A percentile compares a stretch with the other conserved stretches of the same genome.
Conservation (phyloP, 2,888 invertebrate genomes). For the Oscheius myriophilus region DNA sequence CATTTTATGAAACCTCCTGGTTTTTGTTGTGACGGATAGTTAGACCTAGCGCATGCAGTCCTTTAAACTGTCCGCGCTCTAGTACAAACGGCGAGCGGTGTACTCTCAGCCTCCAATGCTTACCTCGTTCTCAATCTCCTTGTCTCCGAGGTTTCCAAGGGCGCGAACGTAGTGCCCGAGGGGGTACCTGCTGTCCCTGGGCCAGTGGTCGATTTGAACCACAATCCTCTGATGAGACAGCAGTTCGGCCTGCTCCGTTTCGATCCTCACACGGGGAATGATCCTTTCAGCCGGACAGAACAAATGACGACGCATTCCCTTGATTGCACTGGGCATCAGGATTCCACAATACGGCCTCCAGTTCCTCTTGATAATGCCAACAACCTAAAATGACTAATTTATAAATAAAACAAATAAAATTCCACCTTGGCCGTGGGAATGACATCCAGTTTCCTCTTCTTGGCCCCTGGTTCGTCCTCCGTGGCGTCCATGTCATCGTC, state of each 20-base stretch:
- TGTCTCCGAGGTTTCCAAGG: constrained; percentile 90
- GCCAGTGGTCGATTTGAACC: constrained; percentile 96
- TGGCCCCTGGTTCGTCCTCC: constrained; percentile 45
- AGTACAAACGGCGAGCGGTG: too few species aligned
- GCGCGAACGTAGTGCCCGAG: constrained; percentile 90
- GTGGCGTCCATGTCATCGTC: constrained; percentile 54
- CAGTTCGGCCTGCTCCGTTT: constrained; percentile 76
- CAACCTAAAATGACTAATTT: constrained; percentile 73
- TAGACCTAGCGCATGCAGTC: too few species aligned
- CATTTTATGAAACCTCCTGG: too few species aligned
- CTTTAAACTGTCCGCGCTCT: too few species aligned
- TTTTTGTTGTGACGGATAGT: too few species aligned
- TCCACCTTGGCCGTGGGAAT: constrained; percentile 79
- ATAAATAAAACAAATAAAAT: not conserved
- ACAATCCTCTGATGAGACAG: constrained; percentile 80
- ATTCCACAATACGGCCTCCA: constrained; percentile 99
- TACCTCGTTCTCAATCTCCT: constrained; percentile 92
- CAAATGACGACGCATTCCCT: constrained; percentile 78
- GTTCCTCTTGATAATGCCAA: constrained; percentile 94
- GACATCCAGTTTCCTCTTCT: constrained; percentile 42
- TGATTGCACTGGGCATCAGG: constrained; percentile 77
- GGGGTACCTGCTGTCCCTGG: constrained; percentile 74
- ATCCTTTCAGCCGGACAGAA: constrained; percentile 93
- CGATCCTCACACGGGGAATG: constrained; percentile 92
- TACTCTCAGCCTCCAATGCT: too few species aligned